A percentile compares a stretch with the other conserved stretches of the same genome.
These are phyloP conservation scores for Molorchus minor DNA, from an alignment of 2,888 invertebrate genomes.

Conservation along the genomic window DNA sequence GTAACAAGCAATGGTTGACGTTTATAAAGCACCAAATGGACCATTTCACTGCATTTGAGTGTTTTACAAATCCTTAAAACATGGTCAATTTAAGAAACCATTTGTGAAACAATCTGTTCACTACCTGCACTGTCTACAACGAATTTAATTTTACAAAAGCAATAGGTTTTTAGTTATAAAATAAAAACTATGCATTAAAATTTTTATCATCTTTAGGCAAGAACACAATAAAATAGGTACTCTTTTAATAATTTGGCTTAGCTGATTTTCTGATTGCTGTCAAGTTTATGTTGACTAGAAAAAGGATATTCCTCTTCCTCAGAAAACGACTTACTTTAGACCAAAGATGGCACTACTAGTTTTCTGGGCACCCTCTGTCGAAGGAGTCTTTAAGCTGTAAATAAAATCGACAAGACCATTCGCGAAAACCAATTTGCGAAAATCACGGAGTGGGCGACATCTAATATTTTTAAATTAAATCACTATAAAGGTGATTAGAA, in stretches of 20 bases:
- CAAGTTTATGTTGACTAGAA: constrained; percentile 15
- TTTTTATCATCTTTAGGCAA: constrained; percentile 3
- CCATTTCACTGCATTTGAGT: background rate
- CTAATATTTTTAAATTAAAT: too few species aligned
- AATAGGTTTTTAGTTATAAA: background rate
- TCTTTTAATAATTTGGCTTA: constrained; percentile 18
- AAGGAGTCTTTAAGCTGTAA: too few species aligned
- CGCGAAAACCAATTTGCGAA: too few species aligned
- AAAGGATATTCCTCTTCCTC: too few species aligned
- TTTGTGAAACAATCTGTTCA: background rate
- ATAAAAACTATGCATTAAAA: constrained; percentile 5
- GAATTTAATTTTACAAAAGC: constrained; percentile 1
- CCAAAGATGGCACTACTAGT: too few species aligned
- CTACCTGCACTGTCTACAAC: background rate
- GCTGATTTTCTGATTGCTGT: background rate
- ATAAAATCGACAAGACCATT: too few species aligned
- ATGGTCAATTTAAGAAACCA: constrained; percentile 1
- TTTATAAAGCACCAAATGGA: background rate
- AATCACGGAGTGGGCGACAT: too few species aligned
- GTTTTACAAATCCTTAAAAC: background rate
- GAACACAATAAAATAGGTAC: constrained; percentile 5
- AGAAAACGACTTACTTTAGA: too few species aligned
- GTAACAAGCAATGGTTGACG: background rate
- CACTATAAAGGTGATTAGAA: too few species aligned
- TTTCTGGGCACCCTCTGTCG: too few species aligned